Evolutionary conservation across 2,113 vertebrate species (phyloP), one percentile per base, ranked within the genome.

Genomic region (Lagopus muta): DNA sequence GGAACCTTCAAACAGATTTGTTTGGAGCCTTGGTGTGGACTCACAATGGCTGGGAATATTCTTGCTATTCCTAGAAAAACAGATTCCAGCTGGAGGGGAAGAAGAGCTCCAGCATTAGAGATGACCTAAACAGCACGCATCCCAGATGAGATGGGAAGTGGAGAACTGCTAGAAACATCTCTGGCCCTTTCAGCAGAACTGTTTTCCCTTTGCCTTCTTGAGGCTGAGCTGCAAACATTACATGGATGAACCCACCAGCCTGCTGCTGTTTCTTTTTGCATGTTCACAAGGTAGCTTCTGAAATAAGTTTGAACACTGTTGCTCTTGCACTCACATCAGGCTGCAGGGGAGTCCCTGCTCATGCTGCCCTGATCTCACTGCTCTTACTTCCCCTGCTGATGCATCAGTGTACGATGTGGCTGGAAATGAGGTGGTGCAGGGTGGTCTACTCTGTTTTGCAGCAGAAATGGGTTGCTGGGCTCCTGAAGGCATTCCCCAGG

Each of bases 1-100:
- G 52, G 28, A 86, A 78, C 77, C 83, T 87, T 94, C 89, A 78
- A 90, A 88, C 54, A 47, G 90, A 69, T 89, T 85, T 86, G 66
- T 89, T 69, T 90, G 86, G 70, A 92, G 89, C n/a, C 73, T 93
- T 94, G 93, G 90, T 30, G 0, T 70, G n/a, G 83, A 64, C 50
- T 89, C 1, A 0, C 64, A 66, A 67, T 94, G n/a, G 55, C 42
- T 83, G 85, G 81, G 80, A 82, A 70, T 11, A 22, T 80, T 66
- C 54, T 82, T 20, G 38, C 43, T 78, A 77, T 70, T 27, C 65
- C 57, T 74, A 40, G 0, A 55, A 75, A 82, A 94, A 2, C 70
- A 89, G 76, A 91, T 62, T 21, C 27, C 0, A 0, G 69, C 91
- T 80, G 62, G 74, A 81, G 81, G 36, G 20, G 30, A 57, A 82